phyloP scores from a whole-genome alignment of 2,797 vertebrate genomes.

The Carduelis carduelis region DNA sequence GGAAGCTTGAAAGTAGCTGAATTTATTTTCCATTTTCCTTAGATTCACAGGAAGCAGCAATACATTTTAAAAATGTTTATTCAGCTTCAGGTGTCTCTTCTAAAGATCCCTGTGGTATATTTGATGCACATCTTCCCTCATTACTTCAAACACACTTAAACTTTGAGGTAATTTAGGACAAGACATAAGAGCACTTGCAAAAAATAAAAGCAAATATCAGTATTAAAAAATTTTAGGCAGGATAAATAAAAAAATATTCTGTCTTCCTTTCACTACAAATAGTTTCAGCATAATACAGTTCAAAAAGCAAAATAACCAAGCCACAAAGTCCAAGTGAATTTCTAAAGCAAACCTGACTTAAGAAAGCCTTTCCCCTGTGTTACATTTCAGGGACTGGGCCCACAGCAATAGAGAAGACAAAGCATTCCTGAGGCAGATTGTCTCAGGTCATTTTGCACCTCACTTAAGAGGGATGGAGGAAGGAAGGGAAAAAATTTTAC shows the following conservation, averaged over 20 bases:
- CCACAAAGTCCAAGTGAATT: constrained; percentile 13
- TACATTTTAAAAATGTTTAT: constrained; percentile 67
- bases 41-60: constrained; percentile 40
- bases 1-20: neutral
- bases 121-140: constrained; percentile 24
- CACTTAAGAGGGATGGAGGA: neutral
- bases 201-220: constrained; percentile 25
- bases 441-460: neutral
- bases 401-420: neutral
- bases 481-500: neutral
- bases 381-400: neutral
- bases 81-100: constrained; percentile 42
- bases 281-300: constrained; percentile 46
- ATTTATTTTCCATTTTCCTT: neutral
- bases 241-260: constrained; percentile 73
- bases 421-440: neutral
- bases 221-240: constrained; percentile 49
- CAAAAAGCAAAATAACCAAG: constrained; percentile 45
- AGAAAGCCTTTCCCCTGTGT: neutral
- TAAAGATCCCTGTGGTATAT: constrained; percentile 46
- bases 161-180: constrained; percentile 64
- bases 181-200: constrained; percentile 22
- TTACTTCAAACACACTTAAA: constrained; percentile 48
- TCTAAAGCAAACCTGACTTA: neutral
- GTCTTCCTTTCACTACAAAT: constrained; percentile 15